Evolutionary conservation across 2,797 vertebrate genomes (phyloP).

Genomic region (Carcharodon carcharias): DNA sequence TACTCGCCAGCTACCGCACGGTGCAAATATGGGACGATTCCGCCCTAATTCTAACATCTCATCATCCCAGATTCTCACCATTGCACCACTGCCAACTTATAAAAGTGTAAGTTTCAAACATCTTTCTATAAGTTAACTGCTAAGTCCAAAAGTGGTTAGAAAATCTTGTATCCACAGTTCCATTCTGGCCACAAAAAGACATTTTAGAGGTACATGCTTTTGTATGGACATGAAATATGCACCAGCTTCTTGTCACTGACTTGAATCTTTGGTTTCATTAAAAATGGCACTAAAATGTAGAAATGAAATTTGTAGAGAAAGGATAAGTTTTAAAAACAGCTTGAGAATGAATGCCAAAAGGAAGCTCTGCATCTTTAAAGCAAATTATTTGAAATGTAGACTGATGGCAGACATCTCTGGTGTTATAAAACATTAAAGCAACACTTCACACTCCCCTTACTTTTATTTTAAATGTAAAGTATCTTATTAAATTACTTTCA

Average conservation of each 20-base stretch:
- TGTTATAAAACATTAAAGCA: neutral
- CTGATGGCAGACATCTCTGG: neutral
- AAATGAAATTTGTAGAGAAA: neutral
- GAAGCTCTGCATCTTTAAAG: neutral
- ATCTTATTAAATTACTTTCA: neutral
- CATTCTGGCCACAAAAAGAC: neutral
- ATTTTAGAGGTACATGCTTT: neutral
- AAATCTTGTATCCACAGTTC: neutral
- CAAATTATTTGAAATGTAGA: neutral
- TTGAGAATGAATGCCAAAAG: neutral
- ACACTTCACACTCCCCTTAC: neutral
- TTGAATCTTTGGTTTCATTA: neutral
- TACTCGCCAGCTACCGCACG: too few species aligned
- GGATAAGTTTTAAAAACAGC: neutral
- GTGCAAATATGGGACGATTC: too few species aligned
- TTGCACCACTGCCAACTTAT: neutral
- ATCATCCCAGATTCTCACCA: neutral
- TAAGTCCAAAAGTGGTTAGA: neutral
- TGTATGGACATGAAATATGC: neutral
- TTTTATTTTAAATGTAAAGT: neutral
- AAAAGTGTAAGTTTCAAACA: neutral
- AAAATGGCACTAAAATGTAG: neutral
- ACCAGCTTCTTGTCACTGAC: neutral
- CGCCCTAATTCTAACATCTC: neutral
- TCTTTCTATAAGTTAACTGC: neutral